phyloP scores from a whole-genome alignment of 92 coral and sea anemone genomes.

The Epizoanthus illoricatus region DNA sequence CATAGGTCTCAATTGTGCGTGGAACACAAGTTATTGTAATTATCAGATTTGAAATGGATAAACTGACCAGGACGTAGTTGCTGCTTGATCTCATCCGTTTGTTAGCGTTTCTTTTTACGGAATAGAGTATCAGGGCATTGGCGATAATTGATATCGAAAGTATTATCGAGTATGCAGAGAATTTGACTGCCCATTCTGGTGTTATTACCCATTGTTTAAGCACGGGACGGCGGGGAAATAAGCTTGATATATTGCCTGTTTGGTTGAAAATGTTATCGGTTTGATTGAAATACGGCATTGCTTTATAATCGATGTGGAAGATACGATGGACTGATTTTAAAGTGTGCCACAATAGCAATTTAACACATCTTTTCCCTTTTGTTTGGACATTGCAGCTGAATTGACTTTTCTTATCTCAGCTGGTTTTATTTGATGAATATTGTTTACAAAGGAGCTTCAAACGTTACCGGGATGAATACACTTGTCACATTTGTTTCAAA shows the following conservation, averaged over 20 bases:
- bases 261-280: conserved; percentile 5
- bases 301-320: too few relatives aligned
- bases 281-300: not conserved
- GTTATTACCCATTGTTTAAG: conserved; percentile 21
- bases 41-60: conserved; percentile 20
- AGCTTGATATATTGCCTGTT: not conserved
- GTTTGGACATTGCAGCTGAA: not conserved
- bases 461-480: too few relatives aligned
- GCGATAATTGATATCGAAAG: conserved; percentile 20
- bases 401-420: too few relatives aligned
- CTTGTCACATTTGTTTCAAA: too few relatives aligned
- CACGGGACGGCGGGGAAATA: not conserved
- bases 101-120: conserved; percentile 13
- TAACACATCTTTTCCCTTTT: not conserved
- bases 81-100: conserved; percentile 29
- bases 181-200: conserved; percentile 6
- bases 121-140: conserved; percentile 3
- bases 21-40: conserved; percentile 29
- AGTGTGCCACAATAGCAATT: not conserved
- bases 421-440: too few relatives aligned
- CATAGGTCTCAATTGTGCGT: not conserved
- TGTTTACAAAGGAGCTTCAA: too few relatives aligned
- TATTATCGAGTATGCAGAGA: conserved; percentile 23
- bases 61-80: conserved; percentile 32
- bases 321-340: not conserved